Conservation (phyloP, 1,140 invertebrate genomes). For the Drosophila sproati region DNA sequence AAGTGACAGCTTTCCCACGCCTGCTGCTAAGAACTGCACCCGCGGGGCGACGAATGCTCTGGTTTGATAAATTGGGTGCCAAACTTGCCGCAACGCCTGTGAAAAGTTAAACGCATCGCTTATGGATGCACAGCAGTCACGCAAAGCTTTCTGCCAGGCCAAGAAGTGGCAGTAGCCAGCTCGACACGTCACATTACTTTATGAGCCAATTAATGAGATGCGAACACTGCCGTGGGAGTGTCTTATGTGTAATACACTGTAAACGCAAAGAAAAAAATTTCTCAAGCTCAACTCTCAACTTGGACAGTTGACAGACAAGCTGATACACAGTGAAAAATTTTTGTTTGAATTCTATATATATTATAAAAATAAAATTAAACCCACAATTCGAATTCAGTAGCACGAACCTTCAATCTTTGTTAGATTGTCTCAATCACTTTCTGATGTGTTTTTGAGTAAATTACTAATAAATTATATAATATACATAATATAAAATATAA, state of each 20-base stretch:
- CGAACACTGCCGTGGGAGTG: conserved; percentile 64
- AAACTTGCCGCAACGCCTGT: conserved; percentile 69
- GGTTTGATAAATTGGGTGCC: conserved; percentile 77
- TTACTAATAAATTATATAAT: too few relatives aligned
- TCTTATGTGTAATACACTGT: conserved; percentile 26
- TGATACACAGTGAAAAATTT: not conserved
- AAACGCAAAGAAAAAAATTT: conserved; percentile 5
- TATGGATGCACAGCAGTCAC: conserved; percentile 64
- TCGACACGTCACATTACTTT: conserved; percentile 59
- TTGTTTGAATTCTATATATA: too few relatives aligned
- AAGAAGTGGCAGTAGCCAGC: not conserved
- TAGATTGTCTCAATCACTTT: too few relatives aligned
- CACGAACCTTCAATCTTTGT: too few relatives aligned
- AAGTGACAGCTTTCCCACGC: conserved; percentile 71
- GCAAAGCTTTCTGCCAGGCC: conserved; percentile 40
- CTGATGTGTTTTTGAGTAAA: too few relatives aligned
- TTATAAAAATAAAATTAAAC: not conserved
- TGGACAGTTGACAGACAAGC: conserved; percentile 24
- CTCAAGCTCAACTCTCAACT: conserved; percentile 19
- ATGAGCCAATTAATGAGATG: conserved; percentile 73
- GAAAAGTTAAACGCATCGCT: conserved; percentile 75
- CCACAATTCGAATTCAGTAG: too few relatives aligned
- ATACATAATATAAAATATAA: too few relatives aligned
- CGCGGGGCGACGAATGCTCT: conserved; percentile 65
- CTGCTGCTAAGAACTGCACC: conserved; percentile 36